Percentiles rank a stretch among this genome's conserved stretches.
These are phyloP conservation scores for Dendrolimus houi DNA, from an alignment of 2,888 invertebrate species.

Conservation along the genomic window DNA sequence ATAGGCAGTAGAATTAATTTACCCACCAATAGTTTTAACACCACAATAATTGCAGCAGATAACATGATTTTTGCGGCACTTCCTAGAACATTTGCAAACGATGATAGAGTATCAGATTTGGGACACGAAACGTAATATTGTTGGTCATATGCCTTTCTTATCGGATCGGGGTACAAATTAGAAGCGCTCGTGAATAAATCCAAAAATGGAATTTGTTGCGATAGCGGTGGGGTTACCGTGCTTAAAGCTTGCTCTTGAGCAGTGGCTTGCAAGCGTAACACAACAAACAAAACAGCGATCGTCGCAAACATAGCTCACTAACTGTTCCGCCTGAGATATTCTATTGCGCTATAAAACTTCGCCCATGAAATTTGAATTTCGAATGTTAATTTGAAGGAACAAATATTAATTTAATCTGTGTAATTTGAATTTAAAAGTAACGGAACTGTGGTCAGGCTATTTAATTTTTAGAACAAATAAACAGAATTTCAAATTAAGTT, in stretches of 20 bases:
- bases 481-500: too few relatives aligned
- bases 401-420: constrained; percentile 39
- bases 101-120: constrained; percentile 50
- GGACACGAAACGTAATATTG: constrained; percentile 47
- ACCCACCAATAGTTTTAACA: constrained; percentile 54
- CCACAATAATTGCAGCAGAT: constrained; percentile 53
- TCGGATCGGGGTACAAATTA: constrained; percentile 47
- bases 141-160: constrained; percentile 54
- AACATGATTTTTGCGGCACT: constrained; percentile 68
- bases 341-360: constrained; percentile 56
- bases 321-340: constrained; percentile 57
- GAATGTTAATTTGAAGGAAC: constrained; percentile 45
- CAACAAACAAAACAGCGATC: constrained; percentile 46
- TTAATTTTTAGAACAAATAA: constrained; percentile 29
- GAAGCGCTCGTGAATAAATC: constrained; percentile 59
- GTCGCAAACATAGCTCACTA: constrained; percentile 53
- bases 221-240: constrained; percentile 34
- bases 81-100: constrained; percentile 56
- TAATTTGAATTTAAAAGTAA: constrained; percentile 31
- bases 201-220: constrained; percentile 44
- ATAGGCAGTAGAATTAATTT: constrained; percentile 60
- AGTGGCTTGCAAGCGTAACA: constrained; percentile 21
- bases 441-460: constrained; percentile 42
- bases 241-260: constrained; percentile 56
- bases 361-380: constrained; percentile 62